phyloP scores from a whole-genome alignment of 2,113 vertebrate genomes.

The Leptobrachium ailaonicum region DNA sequence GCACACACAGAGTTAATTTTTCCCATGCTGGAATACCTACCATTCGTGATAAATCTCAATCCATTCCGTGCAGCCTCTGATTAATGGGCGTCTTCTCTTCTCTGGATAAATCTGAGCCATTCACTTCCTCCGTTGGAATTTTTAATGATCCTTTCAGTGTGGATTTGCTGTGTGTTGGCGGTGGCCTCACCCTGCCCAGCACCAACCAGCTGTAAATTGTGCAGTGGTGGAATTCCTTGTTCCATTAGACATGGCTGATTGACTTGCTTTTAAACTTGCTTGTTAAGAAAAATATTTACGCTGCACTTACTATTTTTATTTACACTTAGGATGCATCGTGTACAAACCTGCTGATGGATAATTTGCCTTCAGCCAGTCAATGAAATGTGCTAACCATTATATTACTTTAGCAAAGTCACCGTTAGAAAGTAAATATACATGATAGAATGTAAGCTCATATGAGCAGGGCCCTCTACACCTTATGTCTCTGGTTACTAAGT shows the following conservation, averaged over 20 bases:
- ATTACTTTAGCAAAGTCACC: too few species aligned
- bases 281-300: constrained; percentile 5
- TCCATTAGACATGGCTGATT: constrained; percentile 18
- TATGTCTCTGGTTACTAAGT: too few species aligned
- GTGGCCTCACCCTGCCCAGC: neutral
- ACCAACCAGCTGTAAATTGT: constrained; percentile 28
- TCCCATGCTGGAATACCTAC: neutral
- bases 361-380: too few species aligned
- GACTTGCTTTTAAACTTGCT: neutral
- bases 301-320: constrained; percentile 2
- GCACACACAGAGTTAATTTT: too few species aligned
- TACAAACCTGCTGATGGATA: too few species aligned
- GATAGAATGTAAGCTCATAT: too few species aligned
- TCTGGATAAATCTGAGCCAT: neutral
- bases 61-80: neutral
- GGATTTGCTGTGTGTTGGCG: neutral
- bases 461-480: too few species aligned
- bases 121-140: neutral
- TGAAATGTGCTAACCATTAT: too few species aligned
- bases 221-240: constrained; percentile 3
- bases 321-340: neutral
- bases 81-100: neutral
- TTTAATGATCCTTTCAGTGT: constrained; percentile 2
- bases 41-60: neutral
- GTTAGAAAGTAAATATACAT: too few species aligned